Base-by-base conservation (phyloP, 2,797 vertebrate species). In the Streptopelia turtur region DNA sequence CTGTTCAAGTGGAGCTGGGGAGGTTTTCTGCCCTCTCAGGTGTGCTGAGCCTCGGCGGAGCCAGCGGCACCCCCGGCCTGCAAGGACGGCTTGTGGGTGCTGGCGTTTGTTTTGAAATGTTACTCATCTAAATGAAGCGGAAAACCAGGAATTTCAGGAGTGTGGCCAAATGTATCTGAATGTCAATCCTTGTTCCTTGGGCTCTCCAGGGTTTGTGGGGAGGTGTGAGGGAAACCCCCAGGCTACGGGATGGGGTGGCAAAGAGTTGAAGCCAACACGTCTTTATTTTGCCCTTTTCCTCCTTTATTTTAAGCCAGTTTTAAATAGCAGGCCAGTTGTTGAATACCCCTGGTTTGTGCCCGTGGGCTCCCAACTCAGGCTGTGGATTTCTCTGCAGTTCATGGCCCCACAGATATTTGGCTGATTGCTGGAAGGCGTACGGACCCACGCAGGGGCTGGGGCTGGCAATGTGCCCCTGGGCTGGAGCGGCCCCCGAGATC, bases 91-190 rank as follows among this genome's bases (percentile, higher is more conserved):
- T 78, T 70, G 75, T 57, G 69, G 94, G 59, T 31, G 17, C 60
- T 11, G 27, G 11, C 0, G 41, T 84, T 93, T 87, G 71, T 87
- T 94, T 90, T 53, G 9, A 72, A 31, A 28, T 66, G 82, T 87
- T 88, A 61, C 76, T 95, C 78, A 61, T 81, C 59, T 69, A 86
- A 89, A 75, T 45, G 65, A 53, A 88, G 88, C 90, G 77, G 94
- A 89, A 91, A 86, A 6, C 16, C 82, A 81, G 83, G 82, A 63
- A 82, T 91, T 75, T 91, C 85, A 6, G 4, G 2, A 84, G 88
- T 6, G 59, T 43, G 63, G 27, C 60, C 89, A 66, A 21, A 41
- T 5, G 4, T 65, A n/a, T 81, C 64, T 92, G 59, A 95, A 86
- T 75, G 75, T 47, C 74, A 71, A 33, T 30, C 68, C 66, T 89